Percentiles rank a stretch among this genome's conserved stretches.
These are phyloP conservation scores for Micronisus gabar DNA, from an alignment of 2,113 vertebrate species.

Conservation along the genomic window DNA sequence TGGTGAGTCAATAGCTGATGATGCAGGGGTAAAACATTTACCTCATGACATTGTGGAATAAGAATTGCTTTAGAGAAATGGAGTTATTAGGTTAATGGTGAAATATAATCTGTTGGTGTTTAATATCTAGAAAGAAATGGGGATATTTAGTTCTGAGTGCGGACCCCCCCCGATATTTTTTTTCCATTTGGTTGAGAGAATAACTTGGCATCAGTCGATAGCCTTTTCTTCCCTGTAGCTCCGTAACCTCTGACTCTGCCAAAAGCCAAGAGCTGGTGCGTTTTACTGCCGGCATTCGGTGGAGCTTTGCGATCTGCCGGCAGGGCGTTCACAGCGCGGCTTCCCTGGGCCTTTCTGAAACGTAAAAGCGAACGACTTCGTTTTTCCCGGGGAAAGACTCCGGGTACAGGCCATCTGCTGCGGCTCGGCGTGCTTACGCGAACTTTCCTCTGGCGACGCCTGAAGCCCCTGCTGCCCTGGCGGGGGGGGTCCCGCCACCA, in stretches of 20 bases:
- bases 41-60: neutral
- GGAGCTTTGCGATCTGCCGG: accelerated
- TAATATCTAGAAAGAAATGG: neutral
- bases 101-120: neutral
- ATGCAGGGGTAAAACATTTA: neutral
- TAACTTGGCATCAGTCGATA: accelerated
- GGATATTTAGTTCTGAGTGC: neutral
- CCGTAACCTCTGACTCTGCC: neutral
- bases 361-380: accelerated
- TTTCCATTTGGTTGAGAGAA: neutral
- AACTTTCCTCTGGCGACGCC: neutral
- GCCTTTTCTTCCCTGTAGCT: neutral
- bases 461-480: neutral
- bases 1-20: neutral
- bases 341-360: accelerated
- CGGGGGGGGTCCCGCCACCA: neutral
- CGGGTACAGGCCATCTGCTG: neutral
- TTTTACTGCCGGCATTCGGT: accelerated
- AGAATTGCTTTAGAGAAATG: neutral
- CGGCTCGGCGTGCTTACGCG: neutral
- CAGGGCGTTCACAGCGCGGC: accelerated
- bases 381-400: accelerated
- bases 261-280: neutral
- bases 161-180: accelerated
- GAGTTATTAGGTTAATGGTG: neutral